Conservation (phyloP, 1,140 invertebrate species). For the fruit fly (Drosophila melanogaster) region Release_6_plus_ISO1_MT NT_033777.3:17452001-17452500, state of each 20-base stretch:
- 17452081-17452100: slow-evolving; percentile 25
- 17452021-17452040: slow-evolving; percentile 5
- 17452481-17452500: slow-evolving; percentile 11
- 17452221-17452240: slow-evolving; percentile 12
- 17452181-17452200: slow-evolving; percentile 51
- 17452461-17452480: not conserved
- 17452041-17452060: slow-evolving; percentile 2
- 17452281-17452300: slow-evolving; percentile 52
- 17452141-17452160: slow-evolving; percentile 59
- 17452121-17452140: slow-evolving; percentile 39
- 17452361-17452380: not conserved
- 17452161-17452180: slow-evolving; percentile 49
- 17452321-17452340: not conserved
- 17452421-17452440: not conserved
- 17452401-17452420: too few species aligned
- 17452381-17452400: not conserved
- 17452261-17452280: slow-evolving; percentile 26
- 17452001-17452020: slow-evolving; percentile 2
- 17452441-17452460: slow-evolving; percentile 9
- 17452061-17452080: slow-evolving; percentile 25
- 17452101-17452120: slow-evolving; percentile 54
- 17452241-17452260: slow-evolving; percentile 23
- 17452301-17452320: slow-evolving; percentile 54
- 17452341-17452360: not conserved
- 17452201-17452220: slow-evolving; percentile 27